Percentiles rank a stretch among this genome's conserved stretches.
Evolutionary conservation across 2,113 vertebrate species (phyloP).

Genomic region (Eira barbara): DNA sequence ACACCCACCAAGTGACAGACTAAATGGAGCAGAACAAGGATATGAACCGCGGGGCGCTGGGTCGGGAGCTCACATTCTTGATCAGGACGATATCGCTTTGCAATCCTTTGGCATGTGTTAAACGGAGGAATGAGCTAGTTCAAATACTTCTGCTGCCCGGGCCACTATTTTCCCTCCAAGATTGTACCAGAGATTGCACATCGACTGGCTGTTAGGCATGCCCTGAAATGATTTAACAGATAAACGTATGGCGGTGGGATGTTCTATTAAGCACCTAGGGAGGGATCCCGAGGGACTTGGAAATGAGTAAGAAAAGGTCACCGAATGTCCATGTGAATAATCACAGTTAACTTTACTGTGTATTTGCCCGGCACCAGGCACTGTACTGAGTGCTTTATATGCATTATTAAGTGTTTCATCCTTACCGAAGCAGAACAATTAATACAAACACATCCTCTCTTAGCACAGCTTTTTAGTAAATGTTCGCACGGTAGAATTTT

Average conservation of each 20-base stretch:
- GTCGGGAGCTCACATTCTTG: background rate
- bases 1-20: background rate
- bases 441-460: background rate
- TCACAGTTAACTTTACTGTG: background rate
- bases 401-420: background rate
- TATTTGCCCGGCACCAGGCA: background rate
- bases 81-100: background rate
- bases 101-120: background rate
- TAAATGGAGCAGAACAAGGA: background rate
- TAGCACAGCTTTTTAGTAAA: constrained; percentile 31
- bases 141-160: background rate
- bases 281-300: background rate
- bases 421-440: constrained; percentile 5
- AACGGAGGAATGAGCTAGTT: constrained; percentile 17
- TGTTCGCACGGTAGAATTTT: background rate
- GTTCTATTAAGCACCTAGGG: background rate
- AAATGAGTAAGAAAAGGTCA: constrained; percentile 1
- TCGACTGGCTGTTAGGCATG: background rate
- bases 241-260: background rate
- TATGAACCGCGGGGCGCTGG: background rate
- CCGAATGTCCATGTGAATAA: background rate
- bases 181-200: constrained; percentile 2
- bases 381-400: background rate
- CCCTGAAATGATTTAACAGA: background rate
- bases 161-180: background rate